Percentiles rank a stretch among this genome's conserved stretches.
phyloP scores from a whole-genome alignment of 2,797 vertebrate species.

The Pelodytes ibericus region DNA sequence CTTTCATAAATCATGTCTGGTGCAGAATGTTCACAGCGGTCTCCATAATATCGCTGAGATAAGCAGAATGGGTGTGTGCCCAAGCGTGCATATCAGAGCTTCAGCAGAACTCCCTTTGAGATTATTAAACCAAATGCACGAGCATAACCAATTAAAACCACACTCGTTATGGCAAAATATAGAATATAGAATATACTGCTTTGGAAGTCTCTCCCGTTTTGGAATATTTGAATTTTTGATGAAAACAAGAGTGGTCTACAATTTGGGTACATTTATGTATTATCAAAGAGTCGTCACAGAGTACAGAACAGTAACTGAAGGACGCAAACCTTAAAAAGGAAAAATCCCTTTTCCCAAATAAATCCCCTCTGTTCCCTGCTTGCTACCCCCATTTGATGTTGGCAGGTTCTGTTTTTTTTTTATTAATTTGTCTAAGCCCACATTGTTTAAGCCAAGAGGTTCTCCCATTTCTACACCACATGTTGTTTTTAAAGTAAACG shows the following conservation, averaged over 20 bases:
- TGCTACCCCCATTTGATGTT: too few species aligned
- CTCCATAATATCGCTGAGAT: neutral
- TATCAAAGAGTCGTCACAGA: too few species aligned
- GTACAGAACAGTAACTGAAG: too few species aligned
- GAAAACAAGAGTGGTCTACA: neutral
- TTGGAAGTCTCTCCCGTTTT: neutral
- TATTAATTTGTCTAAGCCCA: too few species aligned
- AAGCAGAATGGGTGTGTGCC: conserved; percentile 1
- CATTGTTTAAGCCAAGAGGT: too few species aligned
- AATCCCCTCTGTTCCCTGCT: too few species aligned
- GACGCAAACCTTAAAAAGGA: too few species aligned
- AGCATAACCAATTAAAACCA: neutral
- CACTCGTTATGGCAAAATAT: neutral
- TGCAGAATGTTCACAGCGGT: neutral
- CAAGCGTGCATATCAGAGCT: conserved; percentile 8
- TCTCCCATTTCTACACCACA: too few species aligned
- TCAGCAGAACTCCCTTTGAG: neutral
- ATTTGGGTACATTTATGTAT: neutral
- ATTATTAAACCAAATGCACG: conserved; percentile 1
- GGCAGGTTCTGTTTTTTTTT: too few species aligned
- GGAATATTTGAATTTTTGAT: too few species aligned
- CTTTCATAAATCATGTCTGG: neutral
- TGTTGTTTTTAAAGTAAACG: too few species aligned
- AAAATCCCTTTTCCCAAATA: too few species aligned
- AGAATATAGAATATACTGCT: neutral